Base-by-base conservation (phyloP, 2,113 vertebrate species). In the Spilogale gracilis region DNA sequence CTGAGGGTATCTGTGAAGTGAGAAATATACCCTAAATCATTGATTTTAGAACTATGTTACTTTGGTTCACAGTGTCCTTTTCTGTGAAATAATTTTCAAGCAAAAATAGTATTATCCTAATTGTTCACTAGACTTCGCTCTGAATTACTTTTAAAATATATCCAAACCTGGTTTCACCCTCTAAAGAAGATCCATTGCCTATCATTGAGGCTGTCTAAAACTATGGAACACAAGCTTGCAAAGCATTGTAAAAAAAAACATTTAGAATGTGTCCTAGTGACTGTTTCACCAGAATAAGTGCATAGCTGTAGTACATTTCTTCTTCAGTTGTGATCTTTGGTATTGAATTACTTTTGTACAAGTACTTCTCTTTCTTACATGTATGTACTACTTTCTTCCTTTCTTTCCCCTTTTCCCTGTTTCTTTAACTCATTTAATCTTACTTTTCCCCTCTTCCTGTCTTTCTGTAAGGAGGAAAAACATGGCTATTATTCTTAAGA, bases 331-430 rank as follows among this genome's bases (percentile, higher is more conserved):
- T 8, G 54, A 18, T 88, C 78, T 38, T 81, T 85, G 9, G 83
- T 86, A 9, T 2, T 94, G 61, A 92, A 96, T 88, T 91, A 91
- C 67, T 91, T 97, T 91, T 81, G n/a, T 80, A 48, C 18, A 89
- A 48, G 61, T 84, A 32, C 54, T 30, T 92, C 14, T 90, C 27
- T 90, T 86, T 67, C 32, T 10, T 48, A 94, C 74, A 52, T 74
- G 18, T 56, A 30, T 50, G 3, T 56, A 32, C 10, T 30, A 56
- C 13, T 48, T 82, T 80, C 30, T 25, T 23, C 91, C 32, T 52
- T 30, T 74, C 73, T 20, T 65, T 78, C 60, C 18, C 11, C 23
- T 92, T 84, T 90, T 43, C 9, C 73, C 30, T 69, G 4, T 86
- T 82, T 32, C 58, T 76, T 76, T 81, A 61, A 69, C n/a, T 78